Evolutionary conservation across 2,797 vertebrate species (phyloP).

Genomic region (Acanthis flammea): DNA sequence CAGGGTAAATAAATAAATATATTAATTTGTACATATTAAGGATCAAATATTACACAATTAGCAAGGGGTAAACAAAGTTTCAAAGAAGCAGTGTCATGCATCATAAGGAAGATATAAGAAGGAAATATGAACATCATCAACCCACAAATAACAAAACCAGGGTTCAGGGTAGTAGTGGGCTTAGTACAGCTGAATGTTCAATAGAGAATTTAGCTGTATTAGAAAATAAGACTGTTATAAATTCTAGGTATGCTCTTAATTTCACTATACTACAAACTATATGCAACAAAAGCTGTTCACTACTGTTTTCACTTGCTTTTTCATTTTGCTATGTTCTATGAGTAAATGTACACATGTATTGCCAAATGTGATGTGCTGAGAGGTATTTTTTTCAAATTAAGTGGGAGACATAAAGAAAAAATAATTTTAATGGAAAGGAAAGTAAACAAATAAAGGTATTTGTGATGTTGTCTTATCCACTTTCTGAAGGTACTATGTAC

Average conservation of each 20-base stretch:
- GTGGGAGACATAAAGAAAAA: neutral
- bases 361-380: neutral
- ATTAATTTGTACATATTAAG: neutral
- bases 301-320: neutral
- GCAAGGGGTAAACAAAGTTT: neutral
- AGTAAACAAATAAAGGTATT: neutral
- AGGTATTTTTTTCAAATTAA: neutral
- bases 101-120: neutral
- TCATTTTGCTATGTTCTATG: neutral
- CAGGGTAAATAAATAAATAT: neutral
- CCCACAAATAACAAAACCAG: neutral
- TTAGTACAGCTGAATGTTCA: neutral
- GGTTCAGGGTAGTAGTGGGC: neutral
- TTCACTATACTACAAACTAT: neutral
- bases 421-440: neutral
- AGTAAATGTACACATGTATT: neutral
- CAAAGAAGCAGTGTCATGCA: neutral
- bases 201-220: neutral
- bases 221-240: neutral
- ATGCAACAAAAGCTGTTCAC: neutral
- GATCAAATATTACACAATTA: neutral
- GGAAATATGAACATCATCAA: neutral
- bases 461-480: neutral
- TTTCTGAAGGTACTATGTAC: neutral
- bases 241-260: neutral